These are phyloP conservation scores for Drosophila falleni DNA, from an alignment of 2,888 invertebrate species.

Conservation along the genomic window DNA sequence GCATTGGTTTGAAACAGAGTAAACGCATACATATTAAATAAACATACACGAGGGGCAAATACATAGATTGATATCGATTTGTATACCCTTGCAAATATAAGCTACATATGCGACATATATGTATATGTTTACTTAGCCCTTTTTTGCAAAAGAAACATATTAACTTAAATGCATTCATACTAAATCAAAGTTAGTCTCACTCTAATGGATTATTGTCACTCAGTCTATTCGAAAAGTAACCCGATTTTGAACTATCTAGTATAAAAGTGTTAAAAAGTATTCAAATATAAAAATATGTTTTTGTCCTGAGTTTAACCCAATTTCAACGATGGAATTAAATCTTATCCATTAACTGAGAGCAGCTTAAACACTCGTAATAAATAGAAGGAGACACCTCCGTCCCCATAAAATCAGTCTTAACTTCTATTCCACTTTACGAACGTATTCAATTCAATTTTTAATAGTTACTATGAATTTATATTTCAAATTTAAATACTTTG, in stretches of 20 bases:
- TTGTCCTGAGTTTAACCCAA: neutral
- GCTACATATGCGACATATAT: neutral
- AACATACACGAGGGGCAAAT: slow-evolving; percentile 30
- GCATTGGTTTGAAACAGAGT: slow-evolving; percentile 42
- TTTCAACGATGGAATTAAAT: neutral
- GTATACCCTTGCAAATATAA: slow-evolving; percentile 38
- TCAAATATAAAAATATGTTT: neutral
- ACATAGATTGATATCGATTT: slow-evolving; percentile 15
- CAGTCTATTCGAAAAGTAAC: neutral
- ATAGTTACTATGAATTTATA: neutral
- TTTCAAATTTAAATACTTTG: neutral
- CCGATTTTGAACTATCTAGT: neutral
- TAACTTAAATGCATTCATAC: neutral
- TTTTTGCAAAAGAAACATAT: neutral
- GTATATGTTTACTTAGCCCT: neutral
- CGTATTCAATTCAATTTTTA: neutral
- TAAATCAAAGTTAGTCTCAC: neutral
- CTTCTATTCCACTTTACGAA: slow-evolving; percentile 30
- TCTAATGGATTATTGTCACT: neutral
- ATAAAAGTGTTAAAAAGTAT: too few relatives aligned
- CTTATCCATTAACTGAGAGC: neutral
- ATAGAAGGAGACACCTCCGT: slow-evolving; percentile 68
- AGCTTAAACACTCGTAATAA: slow-evolving; percentile 26
- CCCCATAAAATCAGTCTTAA: slow-evolving; percentile 54
- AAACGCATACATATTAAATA: slow-evolving; percentile 36